Base-by-base conservation (phyloP, 2,797 vertebrate genomes). In the Sphenodon punctatus region DNA sequence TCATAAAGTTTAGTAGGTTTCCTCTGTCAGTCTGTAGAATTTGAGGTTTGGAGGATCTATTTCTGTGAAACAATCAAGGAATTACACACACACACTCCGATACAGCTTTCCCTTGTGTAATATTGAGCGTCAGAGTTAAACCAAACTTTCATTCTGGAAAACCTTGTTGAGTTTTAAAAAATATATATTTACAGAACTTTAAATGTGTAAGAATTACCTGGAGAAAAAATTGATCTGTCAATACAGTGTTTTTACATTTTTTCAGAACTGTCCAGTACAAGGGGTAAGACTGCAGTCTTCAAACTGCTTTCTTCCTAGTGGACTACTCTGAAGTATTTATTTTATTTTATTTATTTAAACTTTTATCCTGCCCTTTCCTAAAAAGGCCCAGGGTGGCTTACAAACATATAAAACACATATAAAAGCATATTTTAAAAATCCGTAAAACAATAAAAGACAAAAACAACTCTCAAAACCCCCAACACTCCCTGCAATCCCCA, bases 41-140 rank as follows among this genome's bases (percentile, higher is more conserved):
- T 89, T 83, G 82, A 53, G 81, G 67, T 86, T 91, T 92, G 63
- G 73, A n/a, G n/a, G 53, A 89, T 91, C 85, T 80, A 83, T 14
- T 14, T 42, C 53, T 53, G 22, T 42, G 22, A 42, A 53, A 22
- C 53, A 63, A 64, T 64, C 39, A 42, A 63, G 36, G 27, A 20
- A 59, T 17, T 11, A 8, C 17, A n/a, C n/a, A n/a, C n/a, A n/a
- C n/a, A n/a, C n/a, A n/a, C 38, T 67, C 63, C 49, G 63, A 11
- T 63, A 36, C 15, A 51, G 27, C 3, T 14, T 32, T 51, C 17
- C n/a, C 13, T 69, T 61, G 51, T 51, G 65, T 51, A 30, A 11
- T 63, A 74, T 19, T 63, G 22, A 34, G 58, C 14, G 39, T 53
- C 46, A 36, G 22, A 63, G 53, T 63, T 59, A 36, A 38, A 30